Conservation (phyloP, 2,888 invertebrate species). For the Tetranychus truncatus region DNA sequence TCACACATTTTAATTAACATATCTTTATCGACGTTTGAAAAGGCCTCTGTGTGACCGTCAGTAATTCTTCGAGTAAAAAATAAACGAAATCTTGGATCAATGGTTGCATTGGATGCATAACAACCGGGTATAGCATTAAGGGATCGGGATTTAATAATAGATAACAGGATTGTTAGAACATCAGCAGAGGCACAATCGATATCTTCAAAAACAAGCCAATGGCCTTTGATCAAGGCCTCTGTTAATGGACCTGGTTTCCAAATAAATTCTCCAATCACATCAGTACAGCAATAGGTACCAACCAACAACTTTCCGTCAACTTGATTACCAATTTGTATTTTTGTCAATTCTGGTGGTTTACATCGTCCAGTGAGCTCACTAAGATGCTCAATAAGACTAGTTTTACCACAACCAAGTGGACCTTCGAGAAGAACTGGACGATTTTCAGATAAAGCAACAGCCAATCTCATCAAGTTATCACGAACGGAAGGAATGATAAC, state of each 20-base stretch:
- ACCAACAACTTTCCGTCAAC: slow-evolving; percentile 81
- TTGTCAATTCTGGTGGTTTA: slow-evolving; percentile 43
- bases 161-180: slow-evolving; percentile 66
- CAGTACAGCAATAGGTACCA: slow-evolving; percentile 82
- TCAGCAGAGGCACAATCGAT: slow-evolving; percentile 83
- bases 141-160: slow-evolving; percentile 60
- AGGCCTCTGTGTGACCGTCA: background rate
- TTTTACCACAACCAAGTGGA: slow-evolving; percentile 86
- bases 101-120: slow-evolving; percentile 13
- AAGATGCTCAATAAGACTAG: slow-evolving; percentile 65
- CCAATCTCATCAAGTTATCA: slow-evolving; percentile 18
- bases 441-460: slow-evolving; percentile 33
- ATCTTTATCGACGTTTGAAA: slow-evolving; percentile 1
- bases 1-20: slow-evolving; percentile 58
- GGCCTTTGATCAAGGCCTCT: slow-evolving; percentile 56
- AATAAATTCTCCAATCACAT: slow-evolving; percentile 87
- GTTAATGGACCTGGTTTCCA: slow-evolving; percentile 91
- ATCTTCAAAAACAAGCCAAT: slow-evolving; percentile 87
- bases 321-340: slow-evolving; percentile 88
- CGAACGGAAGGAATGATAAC: slow-evolving; percentile 14
- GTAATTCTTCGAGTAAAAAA: slow-evolving; percentile 21
- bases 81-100: slow-evolving; percentile 20
- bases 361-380: slow-evolving; percentile 53
- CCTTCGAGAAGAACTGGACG: slow-evolving; percentile 57
- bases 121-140: slow-evolving; percentile 34